Evolutionary conservation across 2,888 invertebrate species (phyloP).

Genomic region (Oeneis ivallda): DNA sequence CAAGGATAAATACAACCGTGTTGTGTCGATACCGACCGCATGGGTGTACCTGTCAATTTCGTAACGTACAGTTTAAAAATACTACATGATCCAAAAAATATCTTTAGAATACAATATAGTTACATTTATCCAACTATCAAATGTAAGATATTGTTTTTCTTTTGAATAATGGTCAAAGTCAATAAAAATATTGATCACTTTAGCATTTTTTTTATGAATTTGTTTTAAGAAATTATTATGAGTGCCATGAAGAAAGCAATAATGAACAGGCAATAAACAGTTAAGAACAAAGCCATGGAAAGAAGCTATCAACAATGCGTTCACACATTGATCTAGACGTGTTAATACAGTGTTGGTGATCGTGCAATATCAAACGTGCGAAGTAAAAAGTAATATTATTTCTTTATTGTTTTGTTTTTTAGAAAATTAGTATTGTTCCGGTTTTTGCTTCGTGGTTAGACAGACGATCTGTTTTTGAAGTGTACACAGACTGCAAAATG

Average conservation of each 20-base stretch:
- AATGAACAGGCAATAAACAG: constrained; percentile 27
- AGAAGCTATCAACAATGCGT: constrained; percentile 22
- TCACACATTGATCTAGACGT: constrained; percentile 11
- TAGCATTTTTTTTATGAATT: constrained; percentile 20
- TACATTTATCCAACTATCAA: neutral
- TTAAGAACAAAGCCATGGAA: constrained; percentile 28
- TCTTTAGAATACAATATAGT: neutral
- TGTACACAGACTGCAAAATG: too few species aligned
- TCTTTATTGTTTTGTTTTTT: neutral
- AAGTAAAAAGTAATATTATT: constrained; percentile 11
- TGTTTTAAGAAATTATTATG: constrained; percentile 27
- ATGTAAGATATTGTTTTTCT: neutral
- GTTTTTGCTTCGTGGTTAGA: constrained; percentile 14
- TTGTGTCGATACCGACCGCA: constrained; percentile 99
- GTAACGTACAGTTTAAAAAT: constrained; percentile 8
- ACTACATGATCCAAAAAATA: neutral
- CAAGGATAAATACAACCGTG: constrained; percentile 97
- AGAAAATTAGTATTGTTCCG: neutral
- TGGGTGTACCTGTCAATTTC: constrained; percentile 91
- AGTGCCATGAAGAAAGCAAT: constrained; percentile 31
- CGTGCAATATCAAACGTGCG: constrained; percentile 34
- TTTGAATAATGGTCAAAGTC: neutral
- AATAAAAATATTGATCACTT: constrained; percentile 11
- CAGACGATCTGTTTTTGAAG: too few species aligned
- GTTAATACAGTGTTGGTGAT: constrained; percentile 26